Conservation (phyloP, 2,113 vertebrate species). For the Mus spicilegus region DNA sequence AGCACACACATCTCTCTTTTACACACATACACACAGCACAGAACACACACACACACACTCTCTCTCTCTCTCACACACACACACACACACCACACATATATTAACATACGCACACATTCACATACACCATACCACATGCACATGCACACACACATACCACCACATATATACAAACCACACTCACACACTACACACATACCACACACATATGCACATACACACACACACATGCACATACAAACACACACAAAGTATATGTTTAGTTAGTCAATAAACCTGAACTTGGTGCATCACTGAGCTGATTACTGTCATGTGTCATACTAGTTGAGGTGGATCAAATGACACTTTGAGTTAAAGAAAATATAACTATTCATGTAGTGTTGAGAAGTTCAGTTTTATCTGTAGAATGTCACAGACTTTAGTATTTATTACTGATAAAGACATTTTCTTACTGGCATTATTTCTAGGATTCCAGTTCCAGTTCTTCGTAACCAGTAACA, state of each 20-base stretch:
- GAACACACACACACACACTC: too few species aligned
- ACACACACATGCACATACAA: neutral
- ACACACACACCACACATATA: too few species aligned
- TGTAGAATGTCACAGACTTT: neutral
- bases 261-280: neutral
- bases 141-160: neutral
- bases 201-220: neutral
- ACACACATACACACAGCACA: too few species aligned
- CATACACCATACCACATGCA: too few species aligned
- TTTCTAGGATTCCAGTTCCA: neutral
- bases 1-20: too few species aligned
- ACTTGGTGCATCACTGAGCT: neutral
- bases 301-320: neutral
- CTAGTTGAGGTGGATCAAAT: neutral
- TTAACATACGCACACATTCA: too few species aligned
- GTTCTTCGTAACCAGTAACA: neutral
- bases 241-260: neutral
- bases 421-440: slow-evolving; percentile 32
- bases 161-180: neutral
- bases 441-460: neutral
- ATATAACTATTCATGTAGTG: slow-evolving; percentile 5
- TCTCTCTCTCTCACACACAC: too few species aligned
- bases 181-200: too few species aligned
- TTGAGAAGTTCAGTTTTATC: slow-evolving; percentile 10
- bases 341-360: slow-evolving; percentile 5